Evolutionary conservation across 2,113 vertebrate species (phyloP).

Genomic region (Phaetusa simplex): DNA sequence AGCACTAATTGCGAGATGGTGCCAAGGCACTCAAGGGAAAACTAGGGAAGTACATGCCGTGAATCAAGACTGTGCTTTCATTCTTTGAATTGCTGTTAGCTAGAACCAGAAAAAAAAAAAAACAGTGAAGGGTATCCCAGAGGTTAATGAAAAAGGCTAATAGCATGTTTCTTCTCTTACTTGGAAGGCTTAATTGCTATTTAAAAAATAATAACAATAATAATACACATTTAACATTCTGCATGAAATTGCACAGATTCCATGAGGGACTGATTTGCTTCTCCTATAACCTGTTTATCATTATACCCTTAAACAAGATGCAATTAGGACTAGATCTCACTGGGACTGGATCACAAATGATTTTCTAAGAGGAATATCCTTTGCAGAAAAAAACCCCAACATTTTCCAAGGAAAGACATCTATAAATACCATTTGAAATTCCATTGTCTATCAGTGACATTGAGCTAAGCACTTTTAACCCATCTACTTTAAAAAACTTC

Average conservation of each 20-base stretch:
- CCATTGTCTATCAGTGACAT: neutral
- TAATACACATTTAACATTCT: neutral
- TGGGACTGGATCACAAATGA: neutral
- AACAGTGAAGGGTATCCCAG: neutral
- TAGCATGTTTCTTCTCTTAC: neutral
- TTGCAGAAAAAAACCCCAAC: rapidly evolving
- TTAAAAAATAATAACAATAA: neutral
- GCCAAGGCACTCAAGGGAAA: conserved; percentile 1
- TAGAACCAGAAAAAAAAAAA: neutral
- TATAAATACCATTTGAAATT: neutral
- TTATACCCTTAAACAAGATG: neutral
- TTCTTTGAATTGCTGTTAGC: neutral
- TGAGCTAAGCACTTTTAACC: neutral
- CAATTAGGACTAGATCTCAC: neutral
- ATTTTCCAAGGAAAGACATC: neutral
- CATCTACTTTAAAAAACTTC: neutral
- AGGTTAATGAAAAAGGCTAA: neutral
- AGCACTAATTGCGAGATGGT: neutral
- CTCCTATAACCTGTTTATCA: neutral
- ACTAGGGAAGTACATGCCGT: neutral
- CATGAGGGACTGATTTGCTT: neutral
- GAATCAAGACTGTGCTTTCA: neutral
- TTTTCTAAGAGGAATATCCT: neutral
- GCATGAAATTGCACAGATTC: neutral
- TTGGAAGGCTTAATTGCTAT: neutral